phyloP scores from a whole-genome alignment of 1,140 invertebrate genomes.

The Eufriesea mexicana region DNA sequence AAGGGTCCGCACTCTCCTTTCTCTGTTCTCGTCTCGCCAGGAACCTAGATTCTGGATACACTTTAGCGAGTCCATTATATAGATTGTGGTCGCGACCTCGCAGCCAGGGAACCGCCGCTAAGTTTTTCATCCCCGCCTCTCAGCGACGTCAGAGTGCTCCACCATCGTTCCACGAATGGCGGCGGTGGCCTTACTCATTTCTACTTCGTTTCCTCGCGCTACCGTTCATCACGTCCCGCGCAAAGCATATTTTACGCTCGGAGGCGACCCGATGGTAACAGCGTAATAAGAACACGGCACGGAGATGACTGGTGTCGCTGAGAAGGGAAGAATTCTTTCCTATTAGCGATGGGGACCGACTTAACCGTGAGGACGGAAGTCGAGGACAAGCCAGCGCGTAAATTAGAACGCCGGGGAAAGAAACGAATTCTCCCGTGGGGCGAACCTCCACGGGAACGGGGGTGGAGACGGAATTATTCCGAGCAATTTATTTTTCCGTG shows the following conservation, averaged over 20 bases:
- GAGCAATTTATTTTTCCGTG: constrained; percentile 53
- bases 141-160: constrained; percentile 18
- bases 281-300: constrained; percentile 68
- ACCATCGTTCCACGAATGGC: constrained; percentile 21
- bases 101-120: constrained; percentile 34
- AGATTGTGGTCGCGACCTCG: constrained; percentile 77
- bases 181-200: constrained; percentile 28
- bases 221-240: constrained; percentile 62
- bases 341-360: constrained; percentile 58
- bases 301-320: constrained; percentile 64
- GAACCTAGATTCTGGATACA: constrained; percentile 74
- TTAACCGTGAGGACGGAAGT: constrained; percentile 52
- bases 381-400: constrained; percentile 53
- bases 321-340: constrained; percentile 64
- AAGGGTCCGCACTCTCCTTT: constrained; percentile 53
- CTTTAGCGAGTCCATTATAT: constrained; percentile 80
- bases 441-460: too few relatives aligned
- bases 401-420: constrained; percentile 59
- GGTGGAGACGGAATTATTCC: constrained; percentile 54
- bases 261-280: constrained; percentile 67
- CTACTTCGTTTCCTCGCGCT: constrained; percentile 53
- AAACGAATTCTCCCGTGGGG: constrained; percentile 15
- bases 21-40: constrained; percentile 54
- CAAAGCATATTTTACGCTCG: constrained; percentile 68
- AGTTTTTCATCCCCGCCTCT: constrained; percentile 44